Evolutionary conservation across 2,797 vertebrate genomes (phyloP), one percentile per base, ranked within the genome.

Genomic region (Neostethus bicornis): DNA sequence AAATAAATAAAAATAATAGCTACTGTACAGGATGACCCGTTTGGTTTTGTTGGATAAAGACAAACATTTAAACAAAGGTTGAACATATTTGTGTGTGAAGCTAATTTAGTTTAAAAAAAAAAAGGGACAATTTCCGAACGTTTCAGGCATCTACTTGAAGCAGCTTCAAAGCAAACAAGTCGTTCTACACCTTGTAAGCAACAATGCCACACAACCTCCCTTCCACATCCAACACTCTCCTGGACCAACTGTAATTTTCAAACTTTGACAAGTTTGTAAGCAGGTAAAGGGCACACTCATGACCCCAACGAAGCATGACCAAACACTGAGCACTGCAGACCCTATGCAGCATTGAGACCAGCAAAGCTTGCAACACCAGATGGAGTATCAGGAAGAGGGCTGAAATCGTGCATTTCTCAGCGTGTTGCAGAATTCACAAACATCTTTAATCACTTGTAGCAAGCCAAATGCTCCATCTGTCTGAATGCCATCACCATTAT

Each of bases 291-390:
- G 48, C 46, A 48, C 28, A 34, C 25, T 20, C 29, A 47, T 34
- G 16, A 49, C 29, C 32, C 28, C 19, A 14, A 34, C 28, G 34
- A 29, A 34, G 47, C 28, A 23, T 12, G 19, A 21, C 19, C 29
- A 21, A 17, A 26, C 24, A 45, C 4, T 43, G 32, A 26, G 17
- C 48, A 21, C 45, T 48, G 25, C 26, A 19, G 11, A 45, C 20
- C 17, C 26, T 32, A 26, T 11, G 7, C 7, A 7, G n/a, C 35
- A 39, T 1, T 19, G 37, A 42, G 11, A 42, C 20, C 20, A 12
- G 39, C 39, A 34, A 21, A 34, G 29, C 17, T 48, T 5, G n/a
- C 46, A 49, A 46, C 29, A 49, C 46, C 46, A 7, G 46, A 49
- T 49, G 46, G 29, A 32, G 46, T n/a, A 49, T 28, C 28, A 13